Percentiles rank a stretch among this genome's conserved stretches.
These are phyloP conservation scores for Pelodiscus sinensis DNA, from an alignment of 2,113 vertebrate genomes.

Conservation along the genomic window DNA sequence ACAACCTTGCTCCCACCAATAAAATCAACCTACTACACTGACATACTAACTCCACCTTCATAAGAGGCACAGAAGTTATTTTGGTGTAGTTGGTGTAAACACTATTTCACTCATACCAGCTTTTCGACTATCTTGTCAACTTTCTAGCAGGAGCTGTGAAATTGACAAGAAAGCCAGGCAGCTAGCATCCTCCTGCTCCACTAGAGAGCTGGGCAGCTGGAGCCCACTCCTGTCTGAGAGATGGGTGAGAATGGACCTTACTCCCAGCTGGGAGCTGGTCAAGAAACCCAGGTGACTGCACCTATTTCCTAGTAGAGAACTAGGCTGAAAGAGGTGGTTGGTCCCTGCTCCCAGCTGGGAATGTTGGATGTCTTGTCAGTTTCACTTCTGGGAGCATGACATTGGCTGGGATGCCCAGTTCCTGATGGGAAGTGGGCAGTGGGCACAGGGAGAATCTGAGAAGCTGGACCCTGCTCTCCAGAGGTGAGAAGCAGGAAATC, in stretches of 20 bases:
- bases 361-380: no score
- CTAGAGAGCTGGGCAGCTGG: neutral
- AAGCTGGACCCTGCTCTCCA: no score
- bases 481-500: no score
- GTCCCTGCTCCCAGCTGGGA: no score
- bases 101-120: neutral
- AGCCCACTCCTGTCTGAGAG: neutral
- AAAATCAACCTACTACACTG: neutral
- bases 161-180: neutral
- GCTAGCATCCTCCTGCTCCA: neutral
- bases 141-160: no score
- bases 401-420: no score
- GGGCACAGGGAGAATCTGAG: no score
- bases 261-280: neutral
- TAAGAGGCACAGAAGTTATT: neutral
- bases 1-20: neutral
- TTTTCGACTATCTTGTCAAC: neutral
- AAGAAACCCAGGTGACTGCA: neutral
- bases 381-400: no score
- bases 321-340: neutral
- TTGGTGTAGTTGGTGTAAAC: neutral
- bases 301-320: neutral
- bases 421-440: neutral
- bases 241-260: neutral
- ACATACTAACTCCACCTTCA: neutral